Evolutionary conservation across 2,113 vertebrate species (phyloP).

Genomic region (Saguinus imperator): DNA sequence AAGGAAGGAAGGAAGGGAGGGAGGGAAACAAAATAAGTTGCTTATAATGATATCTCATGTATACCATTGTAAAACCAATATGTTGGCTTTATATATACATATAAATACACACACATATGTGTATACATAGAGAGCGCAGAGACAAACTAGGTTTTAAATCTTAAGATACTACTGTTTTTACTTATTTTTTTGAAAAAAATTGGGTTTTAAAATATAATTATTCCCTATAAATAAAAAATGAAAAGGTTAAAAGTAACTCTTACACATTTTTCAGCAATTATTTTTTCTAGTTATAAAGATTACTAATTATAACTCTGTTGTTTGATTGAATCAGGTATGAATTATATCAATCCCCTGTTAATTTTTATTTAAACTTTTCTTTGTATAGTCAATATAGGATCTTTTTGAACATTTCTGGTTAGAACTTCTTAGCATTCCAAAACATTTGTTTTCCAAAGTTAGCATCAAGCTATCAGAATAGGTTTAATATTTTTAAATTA

Average conservation of each 20-base stretch:
- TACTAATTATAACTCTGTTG: neutral
- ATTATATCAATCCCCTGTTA: neutral
- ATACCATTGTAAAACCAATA: neutral
- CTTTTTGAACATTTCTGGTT: neutral
- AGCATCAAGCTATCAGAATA: neutral
- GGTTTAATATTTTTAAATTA: conserved; percentile 12
- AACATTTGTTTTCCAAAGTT: neutral
- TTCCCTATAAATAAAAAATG: neutral
- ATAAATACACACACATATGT: neutral
- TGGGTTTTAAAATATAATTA: neutral
- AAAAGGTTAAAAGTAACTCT: conserved; percentile 9
- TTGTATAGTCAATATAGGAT: neutral
- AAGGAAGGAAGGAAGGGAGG: neutral
- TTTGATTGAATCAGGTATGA: neutral
- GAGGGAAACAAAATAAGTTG: neutral
- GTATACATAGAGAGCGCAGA: neutral
- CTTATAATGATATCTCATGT: neutral
- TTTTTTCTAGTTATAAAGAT: neutral
- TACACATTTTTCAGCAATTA: neutral
- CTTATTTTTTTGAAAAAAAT: neutral
- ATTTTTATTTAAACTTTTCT: neutral
- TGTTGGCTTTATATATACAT: neutral
- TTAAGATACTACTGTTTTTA: neutral
- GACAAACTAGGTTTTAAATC: neutral
- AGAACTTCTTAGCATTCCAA: neutral